phyloP scores from a whole-genome alignment of 2,113 vertebrate species.

The Corythoichthys intestinalis region DNA sequence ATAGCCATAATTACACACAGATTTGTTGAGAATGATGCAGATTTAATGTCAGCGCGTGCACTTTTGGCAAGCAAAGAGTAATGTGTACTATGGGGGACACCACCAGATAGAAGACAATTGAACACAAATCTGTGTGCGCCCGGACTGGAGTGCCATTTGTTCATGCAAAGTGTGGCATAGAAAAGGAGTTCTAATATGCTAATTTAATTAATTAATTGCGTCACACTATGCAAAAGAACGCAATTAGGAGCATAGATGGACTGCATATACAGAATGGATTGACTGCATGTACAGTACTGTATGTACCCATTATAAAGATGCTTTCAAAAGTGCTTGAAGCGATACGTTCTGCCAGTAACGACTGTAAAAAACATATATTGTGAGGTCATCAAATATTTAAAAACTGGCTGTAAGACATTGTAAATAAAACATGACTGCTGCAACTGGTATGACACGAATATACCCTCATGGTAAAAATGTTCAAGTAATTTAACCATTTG shows the following conservation, averaged over 20 bases:
- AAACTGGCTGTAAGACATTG: background rate
- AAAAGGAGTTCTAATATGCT: background rate
- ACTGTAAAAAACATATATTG: background rate
- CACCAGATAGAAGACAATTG: background rate
- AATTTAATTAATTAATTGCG: background rate
- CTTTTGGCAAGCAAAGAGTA: background rate
- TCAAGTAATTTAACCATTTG: background rate
- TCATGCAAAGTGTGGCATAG: background rate
- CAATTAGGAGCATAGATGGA: background rate
- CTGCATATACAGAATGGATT: background rate
- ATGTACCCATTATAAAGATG: background rate
- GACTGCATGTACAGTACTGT: background rate
- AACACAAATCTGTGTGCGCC: background rate
- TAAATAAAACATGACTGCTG: conserved; percentile 1
- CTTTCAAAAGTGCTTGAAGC: background rate
- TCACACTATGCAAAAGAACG: background rate
- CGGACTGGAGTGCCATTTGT: background rate
- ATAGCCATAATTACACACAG: background rate
- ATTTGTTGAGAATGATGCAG: conserved; percentile 1
- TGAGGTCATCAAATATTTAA: background rate
- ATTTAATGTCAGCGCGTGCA: conserved; percentile 1
- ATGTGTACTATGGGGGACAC: background rate
- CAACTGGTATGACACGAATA: background rate
- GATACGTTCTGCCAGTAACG: background rate
- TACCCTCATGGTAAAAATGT: background rate